A percentile compares a stretch with the other conserved stretches of the same genome.
These are phyloP conservation scores for Bostrychus sinensis DNA, from an alignment of 2,113 vertebrate species.

Conservation along the genomic window DNA sequence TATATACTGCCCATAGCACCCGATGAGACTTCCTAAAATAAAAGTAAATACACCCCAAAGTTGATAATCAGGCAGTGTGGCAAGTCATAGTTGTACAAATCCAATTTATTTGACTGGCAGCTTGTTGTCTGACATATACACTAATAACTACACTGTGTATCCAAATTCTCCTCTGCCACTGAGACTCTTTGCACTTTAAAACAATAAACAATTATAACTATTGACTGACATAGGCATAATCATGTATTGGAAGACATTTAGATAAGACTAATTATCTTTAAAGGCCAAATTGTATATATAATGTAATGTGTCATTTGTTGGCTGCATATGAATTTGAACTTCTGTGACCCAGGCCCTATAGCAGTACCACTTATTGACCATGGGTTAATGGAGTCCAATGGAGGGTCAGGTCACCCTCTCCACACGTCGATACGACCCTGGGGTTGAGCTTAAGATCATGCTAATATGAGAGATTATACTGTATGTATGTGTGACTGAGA, in stretches of 20 bases:
- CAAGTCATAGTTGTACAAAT: too few relatives aligned
- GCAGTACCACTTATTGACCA: not conserved
- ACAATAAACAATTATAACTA: not conserved
- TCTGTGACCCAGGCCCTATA: not conserved
- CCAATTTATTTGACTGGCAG: too few relatives aligned
- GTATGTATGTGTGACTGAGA: not conserved
- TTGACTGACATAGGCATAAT: not conserved
- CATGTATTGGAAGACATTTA: not conserved
- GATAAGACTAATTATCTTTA: not conserved
- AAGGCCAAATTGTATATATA: not conserved
- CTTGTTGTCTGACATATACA: too few relatives aligned
- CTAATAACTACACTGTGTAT: too few relatives aligned
- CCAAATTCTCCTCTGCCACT: not conserved
- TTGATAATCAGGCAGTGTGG: too few relatives aligned
- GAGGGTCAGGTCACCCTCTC: conserved; percentile 30
- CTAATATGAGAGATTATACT: conserved; percentile 23
- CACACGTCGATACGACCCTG: conserved; percentile 25
- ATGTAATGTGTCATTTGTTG: not conserved
- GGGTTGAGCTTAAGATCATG: conserved; percentile 30
- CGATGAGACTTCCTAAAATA: too few relatives aligned
- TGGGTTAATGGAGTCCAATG: conserved; percentile 46
- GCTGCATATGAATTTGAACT: not conserved
- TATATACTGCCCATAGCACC: too few relatives aligned
- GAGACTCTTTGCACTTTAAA: not conserved
- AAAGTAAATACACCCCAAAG: too few relatives aligned